These are phyloP conservation scores for Pollenia labialis DNA, from an alignment of 2,888 invertebrate genomes.

Conservation along the genomic window DNA sequence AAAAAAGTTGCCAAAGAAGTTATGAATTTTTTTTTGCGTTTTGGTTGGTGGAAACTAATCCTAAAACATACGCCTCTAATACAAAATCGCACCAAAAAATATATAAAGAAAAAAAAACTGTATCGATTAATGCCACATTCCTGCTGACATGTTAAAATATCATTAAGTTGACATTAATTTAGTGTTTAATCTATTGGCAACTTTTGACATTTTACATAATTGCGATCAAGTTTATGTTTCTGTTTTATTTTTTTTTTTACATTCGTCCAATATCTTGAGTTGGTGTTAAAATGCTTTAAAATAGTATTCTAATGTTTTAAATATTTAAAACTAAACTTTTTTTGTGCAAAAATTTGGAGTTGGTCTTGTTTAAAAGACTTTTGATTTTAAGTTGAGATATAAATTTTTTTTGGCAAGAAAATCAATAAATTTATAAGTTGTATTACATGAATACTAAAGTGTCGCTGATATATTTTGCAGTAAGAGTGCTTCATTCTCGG, in stretches of 20 bases:
- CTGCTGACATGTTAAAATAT: constrained; percentile 77
- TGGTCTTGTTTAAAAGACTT: too few relatives aligned
- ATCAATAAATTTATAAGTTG: too few relatives aligned
- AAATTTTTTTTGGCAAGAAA: too few relatives aligned
- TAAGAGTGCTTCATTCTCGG: too few relatives aligned
- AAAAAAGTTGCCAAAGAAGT: neutral
- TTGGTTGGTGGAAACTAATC: constrained; percentile 60
- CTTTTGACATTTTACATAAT: constrained; percentile 75
- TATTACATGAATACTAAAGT: too few relatives aligned
- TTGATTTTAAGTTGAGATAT: too few relatives aligned
- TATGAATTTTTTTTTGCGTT: neutral
- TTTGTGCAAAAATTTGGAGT: neutral
- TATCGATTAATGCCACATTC: constrained; percentile 76
- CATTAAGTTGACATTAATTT: constrained; percentile 77
- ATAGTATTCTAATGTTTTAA: neutral
- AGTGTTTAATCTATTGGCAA: constrained; percentile 75
- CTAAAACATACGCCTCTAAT: constrained; percentile 30
- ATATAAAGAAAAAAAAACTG: constrained; percentile 38
- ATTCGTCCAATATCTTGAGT: neutral
- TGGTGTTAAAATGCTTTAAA: constrained; percentile 16
- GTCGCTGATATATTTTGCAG: too few relatives aligned
- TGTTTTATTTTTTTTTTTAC: constrained; percentile 8
- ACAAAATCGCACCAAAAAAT: neutral
- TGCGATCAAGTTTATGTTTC: constrained; percentile 67
- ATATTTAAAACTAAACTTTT: neutral